A percentile compares a stretch with the other conserved stretches of the same genome.
Evolutionary conservation across 2,797 vertebrate species (phyloP).

Genomic region (Thamnophis elegans): DNA sequence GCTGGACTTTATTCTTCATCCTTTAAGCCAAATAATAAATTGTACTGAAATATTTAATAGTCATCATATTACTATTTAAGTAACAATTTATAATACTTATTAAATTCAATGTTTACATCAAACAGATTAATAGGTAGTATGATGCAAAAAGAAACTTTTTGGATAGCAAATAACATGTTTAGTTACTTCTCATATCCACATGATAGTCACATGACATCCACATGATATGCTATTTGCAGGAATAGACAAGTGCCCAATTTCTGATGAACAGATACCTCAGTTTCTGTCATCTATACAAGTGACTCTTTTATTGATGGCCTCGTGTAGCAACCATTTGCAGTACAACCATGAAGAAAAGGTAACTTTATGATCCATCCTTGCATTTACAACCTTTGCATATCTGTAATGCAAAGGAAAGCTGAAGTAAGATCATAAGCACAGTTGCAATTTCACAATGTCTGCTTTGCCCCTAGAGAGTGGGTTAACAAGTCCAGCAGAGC

Average conservation of each 20-base stretch:
- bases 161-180: conserved; percentile 6
- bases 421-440: not conserved
- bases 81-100: not conserved
- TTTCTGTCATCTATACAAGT: not conserved
- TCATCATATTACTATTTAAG: conserved; percentile 19
- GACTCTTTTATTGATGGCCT: not conserved
- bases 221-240: not conserved
- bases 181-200: not conserved
- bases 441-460: not conserved
- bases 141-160: not conserved
- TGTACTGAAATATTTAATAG: conserved; percentile 32
- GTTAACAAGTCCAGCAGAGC: not conserved
- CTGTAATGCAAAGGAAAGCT: not conserved
- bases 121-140: not conserved
- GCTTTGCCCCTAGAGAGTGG: not conserved
- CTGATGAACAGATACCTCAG: not conserved
- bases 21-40: not conserved
- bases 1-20: not conserved
- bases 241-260: not conserved
- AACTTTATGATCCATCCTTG: not conserved
- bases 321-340: not conserved
- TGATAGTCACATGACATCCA: not conserved
- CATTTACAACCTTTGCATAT: not conserved
- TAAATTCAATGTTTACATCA: not conserved
- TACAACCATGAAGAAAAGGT: not conserved